Conservation (phyloP, 2,888 invertebrate genomes). For the Strigamia transsilvanica region DNA sequence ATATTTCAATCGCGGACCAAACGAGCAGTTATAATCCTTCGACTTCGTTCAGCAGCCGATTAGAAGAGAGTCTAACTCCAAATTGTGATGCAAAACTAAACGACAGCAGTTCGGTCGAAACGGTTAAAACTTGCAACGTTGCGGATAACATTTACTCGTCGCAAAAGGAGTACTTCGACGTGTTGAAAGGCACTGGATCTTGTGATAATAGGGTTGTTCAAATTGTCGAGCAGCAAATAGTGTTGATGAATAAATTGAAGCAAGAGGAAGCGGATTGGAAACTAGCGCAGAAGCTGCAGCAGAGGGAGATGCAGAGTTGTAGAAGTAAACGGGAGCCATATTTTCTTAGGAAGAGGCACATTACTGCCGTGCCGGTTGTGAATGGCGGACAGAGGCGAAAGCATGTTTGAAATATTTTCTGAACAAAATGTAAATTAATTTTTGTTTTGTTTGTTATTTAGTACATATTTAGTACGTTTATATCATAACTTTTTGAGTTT, state of each 20-base stretch:
- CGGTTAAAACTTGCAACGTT: not conserved
- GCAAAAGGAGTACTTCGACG: not conserved
- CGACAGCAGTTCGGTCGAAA: not conserved
- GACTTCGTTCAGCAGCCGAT: not conserved
- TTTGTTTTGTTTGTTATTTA: too few relatives aligned
- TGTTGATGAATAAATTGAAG: constrained; percentile 36
- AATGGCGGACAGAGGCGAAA: not conserved
- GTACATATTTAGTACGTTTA: too few relatives aligned
- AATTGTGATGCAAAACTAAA: not conserved
- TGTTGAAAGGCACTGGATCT: not conserved
- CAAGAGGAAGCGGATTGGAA: constrained; percentile 41
- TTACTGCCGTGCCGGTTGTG: not conserved
- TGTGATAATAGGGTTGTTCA: not conserved
- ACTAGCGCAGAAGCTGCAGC: constrained; percentile 37
- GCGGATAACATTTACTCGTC: not conserved
- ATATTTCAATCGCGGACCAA: constrained; percentile 33
- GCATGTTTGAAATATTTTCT: constrained; percentile 4
- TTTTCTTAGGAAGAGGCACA: not conserved
- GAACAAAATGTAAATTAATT: not conserved
- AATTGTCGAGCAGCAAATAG: constrained; percentile 12
- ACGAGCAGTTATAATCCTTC: constrained; percentile 48
- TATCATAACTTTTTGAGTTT: too few relatives aligned
- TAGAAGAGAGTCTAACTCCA: too few relatives aligned
- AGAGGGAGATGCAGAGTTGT: constrained; percentile 11
- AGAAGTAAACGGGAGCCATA: constrained; percentile 37